Base-by-base conservation (phyloP, 2,113 vertebrate genomes). In the Falcunculus frontatus region DNA sequence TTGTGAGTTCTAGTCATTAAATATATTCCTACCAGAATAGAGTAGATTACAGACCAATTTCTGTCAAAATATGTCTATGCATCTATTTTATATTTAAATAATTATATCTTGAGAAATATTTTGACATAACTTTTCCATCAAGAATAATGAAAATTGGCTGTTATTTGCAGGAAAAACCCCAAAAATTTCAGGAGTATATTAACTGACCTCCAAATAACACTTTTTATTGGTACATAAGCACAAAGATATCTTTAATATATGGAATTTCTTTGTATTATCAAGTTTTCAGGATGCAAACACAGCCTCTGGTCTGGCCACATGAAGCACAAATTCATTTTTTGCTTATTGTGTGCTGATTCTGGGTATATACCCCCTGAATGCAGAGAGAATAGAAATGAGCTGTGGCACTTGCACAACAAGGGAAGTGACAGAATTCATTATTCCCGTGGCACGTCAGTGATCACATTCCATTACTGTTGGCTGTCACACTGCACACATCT, bases 361-460 rank as follows among this genome's bases (percentile, higher is more conserved):
- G 68, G 44, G 47, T 65, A 49, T 63, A 41, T 44, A 80, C 60
- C 56, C 57, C 10, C 7, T 26, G 41, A 94, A 90, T 35, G 37
- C n/a, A 68, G 56, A 47, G 41, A 56, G 81, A 90, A 87, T 41
- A 55, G 41, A 69, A 95, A 87, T 77, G 82, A 93, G 44, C 60
- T 82, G 62, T 91, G 57, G 57, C 52, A 73, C 74, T 93, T 57
- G 37, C 41, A 70, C 47, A 42, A 49, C 1, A 33, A 81, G 39
- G 37, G 49, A 78, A 90, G 63, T 88, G 92, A 90, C 88, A 96
- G 85, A 84, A 95, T 92, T 93, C 63, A 63, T 95, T 95, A 95
- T 86, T 95, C 60, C 72, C 46, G 3, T 81, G 73, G 57, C 88
- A 94, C 0, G 0, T 89, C 85, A 96, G 56, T 72, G 79, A 90